phyloP scores from a whole-genome alignment of 1,140 invertebrate species.

The Drosophila kurseongensis region DNA sequence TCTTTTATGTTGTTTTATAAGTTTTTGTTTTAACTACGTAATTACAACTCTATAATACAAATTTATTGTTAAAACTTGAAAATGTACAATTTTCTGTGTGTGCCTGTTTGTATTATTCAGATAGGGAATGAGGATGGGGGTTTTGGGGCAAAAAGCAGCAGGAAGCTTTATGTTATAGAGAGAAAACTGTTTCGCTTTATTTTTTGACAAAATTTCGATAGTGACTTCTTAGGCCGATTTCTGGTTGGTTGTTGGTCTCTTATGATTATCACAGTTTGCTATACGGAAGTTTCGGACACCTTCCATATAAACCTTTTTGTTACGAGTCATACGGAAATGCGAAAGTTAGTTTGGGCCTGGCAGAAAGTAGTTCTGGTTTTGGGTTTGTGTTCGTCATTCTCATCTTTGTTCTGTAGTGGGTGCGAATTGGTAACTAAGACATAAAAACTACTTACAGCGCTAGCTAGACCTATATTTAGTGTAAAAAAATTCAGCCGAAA shows the following conservation, averaged over 20 bases:
- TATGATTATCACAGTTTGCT: conserved; percentile 83
- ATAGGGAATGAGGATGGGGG: not conserved
- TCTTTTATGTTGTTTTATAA: conserved; percentile 23
- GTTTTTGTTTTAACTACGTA: conserved; percentile 74
- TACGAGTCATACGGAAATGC: conserved; percentile 37
- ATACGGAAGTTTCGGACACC: conserved; percentile 63
- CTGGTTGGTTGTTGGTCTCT: conserved; percentile 51
- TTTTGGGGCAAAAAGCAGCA: conserved; percentile 3
- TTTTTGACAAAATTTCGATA: conserved; percentile 35
- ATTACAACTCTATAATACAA: conserved; percentile 83
- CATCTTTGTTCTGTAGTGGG: conserved; percentile 18
- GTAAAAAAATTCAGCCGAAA: conserved; percentile 73
- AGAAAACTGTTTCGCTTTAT: conserved; percentile 22
- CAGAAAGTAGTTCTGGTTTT: conserved; percentile 9
- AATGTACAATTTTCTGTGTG: conserved; percentile 66
- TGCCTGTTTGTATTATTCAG: conserved; percentile 14
- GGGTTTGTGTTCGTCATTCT: conserved; percentile 11
- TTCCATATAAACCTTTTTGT: conserved; percentile 69
- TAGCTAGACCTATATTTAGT: conserved; percentile 71
- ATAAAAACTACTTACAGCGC: conserved; percentile 75
- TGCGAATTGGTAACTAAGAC: conserved; percentile 71
- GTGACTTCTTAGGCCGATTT: conserved; percentile 34
- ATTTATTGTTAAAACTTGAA: conserved; percentile 67
- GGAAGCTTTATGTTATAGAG: conserved; percentile 7
- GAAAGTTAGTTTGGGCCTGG: conserved; percentile 29